phyloP scores from a whole-genome alignment of 2,797 vertebrate species.

The Malurus leucopterus region DNA sequence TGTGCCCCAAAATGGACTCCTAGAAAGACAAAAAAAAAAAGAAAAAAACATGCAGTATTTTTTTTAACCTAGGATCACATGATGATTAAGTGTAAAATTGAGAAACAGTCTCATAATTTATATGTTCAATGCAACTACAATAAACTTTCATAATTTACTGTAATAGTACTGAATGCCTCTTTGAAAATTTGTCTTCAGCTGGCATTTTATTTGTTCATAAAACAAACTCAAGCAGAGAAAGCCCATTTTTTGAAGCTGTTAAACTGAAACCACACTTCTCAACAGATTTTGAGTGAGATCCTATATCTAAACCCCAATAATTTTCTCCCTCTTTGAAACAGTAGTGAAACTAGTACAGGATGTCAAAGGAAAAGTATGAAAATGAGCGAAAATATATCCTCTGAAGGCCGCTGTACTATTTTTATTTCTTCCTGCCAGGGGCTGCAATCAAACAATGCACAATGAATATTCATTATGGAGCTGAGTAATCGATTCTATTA shows the following conservation, averaged over 20 bases:
- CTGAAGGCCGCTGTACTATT: not conserved
- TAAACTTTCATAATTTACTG: not conserved
- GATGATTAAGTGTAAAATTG: not conserved
- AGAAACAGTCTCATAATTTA: not conserved
- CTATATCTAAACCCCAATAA: not conserved
- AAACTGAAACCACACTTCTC: not conserved
- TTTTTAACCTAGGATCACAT: not conserved
- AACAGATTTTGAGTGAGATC: not conserved
- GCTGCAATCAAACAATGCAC: not conserved
- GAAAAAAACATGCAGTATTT: not conserved
- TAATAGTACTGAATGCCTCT: not conserved
- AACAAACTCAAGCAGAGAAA: not conserved
- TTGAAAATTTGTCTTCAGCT: not conserved
- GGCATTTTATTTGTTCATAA: not conserved
- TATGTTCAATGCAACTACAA: not conserved
- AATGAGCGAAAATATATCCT: not conserved
- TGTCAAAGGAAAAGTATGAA: not conserved
- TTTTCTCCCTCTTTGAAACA: not conserved
- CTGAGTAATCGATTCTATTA: conserved; percentile 3
- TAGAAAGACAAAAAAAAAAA: not conserved
- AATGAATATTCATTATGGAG: conserved; percentile 13
- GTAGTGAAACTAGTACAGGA: not conserved
- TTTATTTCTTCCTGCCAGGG: not conserved
- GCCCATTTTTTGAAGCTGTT: not conserved
- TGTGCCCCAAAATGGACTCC: not conserved